These are phyloP conservation scores for Microtus oregoni DNA, from an alignment of 2,113 vertebrate genomes.

Conservation along the genomic window DNA sequence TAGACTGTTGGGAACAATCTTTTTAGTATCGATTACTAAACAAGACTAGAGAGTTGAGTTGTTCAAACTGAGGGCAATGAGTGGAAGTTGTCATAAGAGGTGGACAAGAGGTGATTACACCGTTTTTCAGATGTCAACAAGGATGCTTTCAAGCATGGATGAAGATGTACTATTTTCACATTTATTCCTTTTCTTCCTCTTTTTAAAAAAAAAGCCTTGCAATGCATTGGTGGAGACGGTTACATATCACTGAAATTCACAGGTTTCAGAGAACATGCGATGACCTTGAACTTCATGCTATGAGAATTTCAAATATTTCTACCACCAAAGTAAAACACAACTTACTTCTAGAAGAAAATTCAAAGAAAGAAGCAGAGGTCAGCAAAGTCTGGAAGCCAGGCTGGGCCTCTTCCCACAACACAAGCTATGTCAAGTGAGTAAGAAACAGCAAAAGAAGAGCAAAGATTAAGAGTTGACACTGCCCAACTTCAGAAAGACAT, in stretches of 20 bases:
- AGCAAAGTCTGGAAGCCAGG: neutral
- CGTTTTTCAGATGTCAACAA: neutral
- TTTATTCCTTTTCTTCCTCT: neutral
- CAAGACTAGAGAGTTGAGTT: neutral
- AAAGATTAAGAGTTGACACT: slow-evolving; percentile 33
- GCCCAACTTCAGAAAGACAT: neutral
- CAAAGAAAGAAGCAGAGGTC: neutral
- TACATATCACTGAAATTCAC: neutral
- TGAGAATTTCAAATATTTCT: neutral
- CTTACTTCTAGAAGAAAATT: slow-evolving; percentile 23
- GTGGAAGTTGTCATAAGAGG: neutral
- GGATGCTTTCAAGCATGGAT: neutral
- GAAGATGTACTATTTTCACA: neutral
- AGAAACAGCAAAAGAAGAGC: neutral
- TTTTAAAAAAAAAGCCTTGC: neutral
- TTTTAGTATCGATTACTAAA: neutral
- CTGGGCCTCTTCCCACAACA: neutral
- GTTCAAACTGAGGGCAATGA: neutral
- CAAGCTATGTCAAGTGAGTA: neutral
- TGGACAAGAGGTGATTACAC: neutral
- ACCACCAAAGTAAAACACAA: neutral
- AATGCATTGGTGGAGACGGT: neutral
- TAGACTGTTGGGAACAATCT: neutral
- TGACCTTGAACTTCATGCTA: neutral
- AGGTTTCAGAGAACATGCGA: neutral